Base-by-base conservation (phyloP, 2,888 invertebrate species). In the Iselma pallidipennis region DNA sequence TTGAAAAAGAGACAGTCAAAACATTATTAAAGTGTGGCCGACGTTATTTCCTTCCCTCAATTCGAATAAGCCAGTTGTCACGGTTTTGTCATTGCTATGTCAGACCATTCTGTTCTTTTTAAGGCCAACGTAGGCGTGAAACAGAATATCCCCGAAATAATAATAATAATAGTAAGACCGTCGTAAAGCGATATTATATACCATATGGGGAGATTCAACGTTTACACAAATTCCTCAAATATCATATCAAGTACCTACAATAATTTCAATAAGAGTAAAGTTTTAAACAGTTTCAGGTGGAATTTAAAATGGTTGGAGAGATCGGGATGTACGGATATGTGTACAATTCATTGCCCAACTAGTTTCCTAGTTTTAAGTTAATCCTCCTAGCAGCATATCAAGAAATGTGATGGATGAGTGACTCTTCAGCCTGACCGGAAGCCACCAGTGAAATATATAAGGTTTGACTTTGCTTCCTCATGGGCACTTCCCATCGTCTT, bases 331-430 rank as follows among this genome's bases (percentile, higher is more conserved):
- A 16, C 16, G 9, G 2, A 16, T 16, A 6, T 16, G 37, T 37
- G n/a, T 16, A 16, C 6, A n/a, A n/a, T n/a, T n/a, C n/a, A n/a
- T n/a, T n/a, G n/a, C n/a, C n/a, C n/a, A n/a, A n/a, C n/a, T n/a
- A n/a, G 33, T 2, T 33, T 37, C 16, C 9, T 37, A 37, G 37
- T 37, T 16, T 2, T 25, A n/a, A 61, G 62, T 60, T 62, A 67
- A 67, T 66, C 63, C 54, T n/a, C 14, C 4, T n/a, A 37, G 57
- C 10, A 42, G 9, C 58, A 58, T 58, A 58, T 65, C 61, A 62
- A 61, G 63, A 63, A 60, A 61, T 61, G 61, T 67, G 69, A 69
- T 67, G 69, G 69, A 69, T 67, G 62, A 61, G 37, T 58, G 62
- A 64, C 59, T 60, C 28, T 57, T 53, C 54, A 57, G 33, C 55